A percentile compares a stretch with the other conserved stretches of the same genome.
These are phyloP conservation scores for Trissolcus brochymenae DNA, from an alignment of 2,888 invertebrate species.

Conservation along the genomic window DNA sequence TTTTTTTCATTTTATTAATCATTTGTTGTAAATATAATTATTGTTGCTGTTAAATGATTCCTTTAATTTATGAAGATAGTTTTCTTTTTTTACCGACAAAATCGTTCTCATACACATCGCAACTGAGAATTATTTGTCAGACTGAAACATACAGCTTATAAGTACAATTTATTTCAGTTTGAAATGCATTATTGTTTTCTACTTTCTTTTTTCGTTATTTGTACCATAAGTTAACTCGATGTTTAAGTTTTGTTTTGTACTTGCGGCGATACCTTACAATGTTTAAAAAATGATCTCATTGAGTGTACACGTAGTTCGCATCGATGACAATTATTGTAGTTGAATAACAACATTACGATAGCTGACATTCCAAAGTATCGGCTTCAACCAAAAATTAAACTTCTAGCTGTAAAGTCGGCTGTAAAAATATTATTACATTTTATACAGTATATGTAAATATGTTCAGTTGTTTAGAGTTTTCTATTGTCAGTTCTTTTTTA, in stretches of 20 bases:
- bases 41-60: constrained; percentile 23
- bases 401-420: constrained; percentile 21
- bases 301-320: constrained; percentile 11
- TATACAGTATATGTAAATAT: constrained; percentile 35
- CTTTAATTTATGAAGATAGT: constrained; percentile 20
- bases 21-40: constrained; percentile 20
- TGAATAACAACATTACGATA: not conserved
- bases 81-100: constrained; percentile 11
- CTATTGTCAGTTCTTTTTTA: not conserved
- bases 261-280: constrained; percentile 24
- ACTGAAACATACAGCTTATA: constrained; percentile 14
- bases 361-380: constrained; percentile 27
- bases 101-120: constrained; percentile 31
- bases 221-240: constrained; percentile 16
- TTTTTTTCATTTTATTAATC: not conserved
- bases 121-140: constrained; percentile 39
- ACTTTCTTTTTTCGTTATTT: constrained; percentile 14
- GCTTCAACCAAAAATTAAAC: constrained; percentile 35
- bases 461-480: constrained; percentile 23
- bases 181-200: constrained; percentile 5
- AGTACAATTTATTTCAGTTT: constrained; percentile 10
- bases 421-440: constrained; percentile 37
- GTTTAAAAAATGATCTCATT: constrained; percentile 29
- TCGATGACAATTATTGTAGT: not conserved
- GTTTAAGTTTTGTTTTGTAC: constrained; percentile 37